These are phyloP conservation scores for Drosophila nigricruria DNA, from an alignment of 2,888 invertebrate genomes.

Conservation along the genomic window DNA sequence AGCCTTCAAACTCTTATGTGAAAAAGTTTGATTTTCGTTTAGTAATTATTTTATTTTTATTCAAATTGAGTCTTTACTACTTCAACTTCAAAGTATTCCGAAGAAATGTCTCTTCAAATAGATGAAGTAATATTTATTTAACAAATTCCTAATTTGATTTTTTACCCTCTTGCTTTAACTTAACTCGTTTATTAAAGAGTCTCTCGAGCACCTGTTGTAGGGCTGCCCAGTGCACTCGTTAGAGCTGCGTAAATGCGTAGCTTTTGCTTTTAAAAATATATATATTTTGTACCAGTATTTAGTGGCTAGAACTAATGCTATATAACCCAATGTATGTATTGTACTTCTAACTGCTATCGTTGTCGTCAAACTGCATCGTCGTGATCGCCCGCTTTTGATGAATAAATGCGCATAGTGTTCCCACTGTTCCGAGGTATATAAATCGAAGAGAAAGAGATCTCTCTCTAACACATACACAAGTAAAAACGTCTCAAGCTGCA, in stretches of 20 bases:
- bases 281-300: constrained; percentile 11
- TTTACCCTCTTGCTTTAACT: background rate
- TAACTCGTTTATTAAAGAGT: background rate
- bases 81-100: background rate
- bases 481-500: constrained; percentile 2
- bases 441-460: constrained; percentile 2
- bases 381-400: constrained; percentile 60
- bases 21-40: too few relatives aligned
- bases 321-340: constrained; percentile 64
- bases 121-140: background rate
- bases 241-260: background rate
- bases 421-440: constrained; percentile 85
- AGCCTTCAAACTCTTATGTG: too few relatives aligned
- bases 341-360: constrained; percentile 72
- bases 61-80: background rate
- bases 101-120: background rate
- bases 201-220: constrained; percentile 2
- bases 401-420: constrained; percentile 83
- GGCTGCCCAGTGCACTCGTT: constrained; percentile 16
- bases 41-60: background rate
- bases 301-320: constrained; percentile 64
- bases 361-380: constrained; percentile 65
- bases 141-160: background rate
- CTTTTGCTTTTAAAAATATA: background rate
- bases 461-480: background rate